Base-by-base conservation (phyloP, 2,113 vertebrate genomes). In the Gnathochromis pfefferi region DNA sequence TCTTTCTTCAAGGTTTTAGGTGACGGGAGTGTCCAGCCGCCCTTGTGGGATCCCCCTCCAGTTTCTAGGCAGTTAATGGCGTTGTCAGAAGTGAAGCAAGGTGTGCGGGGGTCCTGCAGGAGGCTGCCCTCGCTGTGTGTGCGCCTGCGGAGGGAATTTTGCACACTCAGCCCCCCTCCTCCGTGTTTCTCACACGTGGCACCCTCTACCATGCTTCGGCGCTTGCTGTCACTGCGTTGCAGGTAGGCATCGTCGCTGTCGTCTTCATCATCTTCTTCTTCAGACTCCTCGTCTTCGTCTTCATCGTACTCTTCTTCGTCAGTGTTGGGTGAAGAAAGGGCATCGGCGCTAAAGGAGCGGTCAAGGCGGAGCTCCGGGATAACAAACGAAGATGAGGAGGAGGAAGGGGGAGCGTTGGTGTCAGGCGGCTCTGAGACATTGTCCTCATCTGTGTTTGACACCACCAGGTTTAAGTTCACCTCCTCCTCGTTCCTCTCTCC, bases 51-150 rank as follows among this genome's bases (percentile, higher is more conserved):
- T 0, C 19, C 83, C 3, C 91, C 8, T 14, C 91, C 91, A 1
- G 49, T 93, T 82, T 98, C 98, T 0, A 96, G 91, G 95, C 97
- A 98, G 97, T 99, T 95, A 93, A 99, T 96, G 93, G 98, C 98
- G 54, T 98, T 98, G 96, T 99, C 98, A 0, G 98, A 99, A 94
- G 98, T 96, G 92, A 99, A 99, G 91, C 97, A 98, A 70, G 97
- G 92, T 7, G 96, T 85, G 11, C 96, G 97, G 35, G 97, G 85
- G 93, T 99, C 98, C 94, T 99, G 98, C 93, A 99, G 96, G 19
- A 99, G 96, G 93, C 98, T 99, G 87, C 98, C 98, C 92, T 99
- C 98, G 1, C 98, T 99, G 97, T 99, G 98, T 0, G 98, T 99
- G 85, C 98, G 97, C 81, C 98, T 95, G 75, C 98, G 96, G 84